Evolutionary conservation across 2,113 vertebrate genomes (phyloP).

Genomic region (Heliornis fulica): DNA sequence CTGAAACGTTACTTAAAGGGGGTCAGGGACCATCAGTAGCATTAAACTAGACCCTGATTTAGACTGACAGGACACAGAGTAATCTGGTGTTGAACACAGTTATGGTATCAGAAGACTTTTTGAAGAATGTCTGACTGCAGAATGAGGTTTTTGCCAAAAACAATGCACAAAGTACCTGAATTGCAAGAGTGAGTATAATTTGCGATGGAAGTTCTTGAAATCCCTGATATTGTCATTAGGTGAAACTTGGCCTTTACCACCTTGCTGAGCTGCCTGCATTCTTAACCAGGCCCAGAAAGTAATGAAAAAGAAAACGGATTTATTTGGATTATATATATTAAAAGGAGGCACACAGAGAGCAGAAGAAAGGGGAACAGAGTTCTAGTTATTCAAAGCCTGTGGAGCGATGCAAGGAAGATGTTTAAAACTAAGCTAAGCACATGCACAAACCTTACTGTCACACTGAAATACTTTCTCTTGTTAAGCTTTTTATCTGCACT

Average conservation of each 20-base stretch:
- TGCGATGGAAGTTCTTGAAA: background rate
- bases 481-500: background rate
- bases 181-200: background rate
- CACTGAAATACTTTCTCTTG: background rate
- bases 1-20: background rate
- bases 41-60: constrained; percentile 35
- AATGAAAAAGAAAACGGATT: background rate
- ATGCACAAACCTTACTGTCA: background rate
- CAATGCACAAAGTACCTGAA: background rate
- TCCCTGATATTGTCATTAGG: background rate
- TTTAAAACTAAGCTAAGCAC: background rate
- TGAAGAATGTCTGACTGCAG: background rate
- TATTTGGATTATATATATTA: background rate
- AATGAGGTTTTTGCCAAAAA: background rate
- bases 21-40: constrained; percentile 3
- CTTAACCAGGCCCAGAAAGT: background rate
- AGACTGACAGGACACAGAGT: background rate
- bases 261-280: background rate
- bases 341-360: background rate
- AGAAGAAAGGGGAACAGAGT: background rate
- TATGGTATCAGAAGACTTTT: background rate
- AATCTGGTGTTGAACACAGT: background rate
- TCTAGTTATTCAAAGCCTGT: background rate
- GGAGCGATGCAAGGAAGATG: background rate
- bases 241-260: background rate